Conservation (phyloP, 2,113 vertebrate genomes). For the Rhea americana region DNA sequence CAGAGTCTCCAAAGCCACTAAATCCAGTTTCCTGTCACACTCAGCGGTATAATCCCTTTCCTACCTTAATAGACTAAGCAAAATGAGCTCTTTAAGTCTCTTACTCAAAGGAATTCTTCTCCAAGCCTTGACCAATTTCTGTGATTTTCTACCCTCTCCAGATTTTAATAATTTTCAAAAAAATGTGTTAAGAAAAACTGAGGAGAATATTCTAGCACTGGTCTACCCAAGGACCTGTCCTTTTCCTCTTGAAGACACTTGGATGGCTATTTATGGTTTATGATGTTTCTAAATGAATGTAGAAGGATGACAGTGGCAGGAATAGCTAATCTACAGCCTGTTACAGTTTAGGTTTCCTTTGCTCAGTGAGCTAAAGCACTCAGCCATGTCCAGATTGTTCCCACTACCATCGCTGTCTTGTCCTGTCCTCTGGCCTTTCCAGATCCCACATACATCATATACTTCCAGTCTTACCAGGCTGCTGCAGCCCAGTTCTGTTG, state of each 20-base stretch:
- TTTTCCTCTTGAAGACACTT: not conserved
- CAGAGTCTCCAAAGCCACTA: not conserved
- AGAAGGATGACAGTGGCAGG: not conserved
- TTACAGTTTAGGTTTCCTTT: not conserved
- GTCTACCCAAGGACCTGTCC: not conserved
- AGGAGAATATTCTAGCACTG: not conserved
- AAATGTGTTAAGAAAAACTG: not conserved
- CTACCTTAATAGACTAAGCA: not conserved
- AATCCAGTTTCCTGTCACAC: fast-evolving
- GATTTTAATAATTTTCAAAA: not conserved
- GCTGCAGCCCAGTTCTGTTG: not conserved
- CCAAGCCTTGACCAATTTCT: not conserved
- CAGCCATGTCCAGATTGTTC: fast-evolving
- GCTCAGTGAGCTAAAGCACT: not conserved
- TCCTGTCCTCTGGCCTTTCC: not conserved
- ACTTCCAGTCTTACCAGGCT: not conserved
- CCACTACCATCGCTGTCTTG: not conserved
- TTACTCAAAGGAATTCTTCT: not conserved
- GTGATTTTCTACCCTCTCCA: not conserved
- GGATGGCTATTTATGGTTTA: not conserved
- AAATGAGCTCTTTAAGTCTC: not conserved
- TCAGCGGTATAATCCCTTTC: not conserved
- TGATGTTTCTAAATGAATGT: not conserved
- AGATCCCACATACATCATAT: not conserved
- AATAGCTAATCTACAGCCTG: not conserved